phyloP scores from a whole-genome alignment of 2,888 invertebrate genomes.

The Eurytoma californica region DNA sequence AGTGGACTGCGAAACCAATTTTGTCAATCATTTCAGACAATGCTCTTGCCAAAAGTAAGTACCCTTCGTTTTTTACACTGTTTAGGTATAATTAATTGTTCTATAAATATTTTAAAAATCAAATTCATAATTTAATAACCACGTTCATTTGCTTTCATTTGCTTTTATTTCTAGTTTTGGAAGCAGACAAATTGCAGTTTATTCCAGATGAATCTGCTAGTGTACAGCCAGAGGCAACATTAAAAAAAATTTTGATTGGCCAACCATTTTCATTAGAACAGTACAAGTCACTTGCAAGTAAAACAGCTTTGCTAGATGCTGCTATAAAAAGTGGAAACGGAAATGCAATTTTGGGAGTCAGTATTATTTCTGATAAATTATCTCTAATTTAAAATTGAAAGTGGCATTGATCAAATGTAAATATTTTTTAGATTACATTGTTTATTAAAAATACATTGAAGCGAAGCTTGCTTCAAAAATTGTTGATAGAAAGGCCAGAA shows the following conservation, averaged over 20 bases:
- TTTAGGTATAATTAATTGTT: not conserved
- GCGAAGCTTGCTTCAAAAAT: slow-evolving; percentile 81
- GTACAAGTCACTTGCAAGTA: slow-evolving; percentile 79
- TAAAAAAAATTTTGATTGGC: slow-evolving; percentile 77
- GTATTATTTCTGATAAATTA: slow-evolving; percentile 59
- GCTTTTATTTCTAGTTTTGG: slow-evolving; percentile 73
- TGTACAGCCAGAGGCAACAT: slow-evolving; percentile 74
- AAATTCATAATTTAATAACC: too few species aligned
- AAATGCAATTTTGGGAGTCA: slow-evolving; percentile 83
- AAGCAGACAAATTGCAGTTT: slow-evolving; percentile 71
- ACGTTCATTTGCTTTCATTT: slow-evolving; percentile 25
- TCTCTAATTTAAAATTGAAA: slow-evolving; percentile 11
- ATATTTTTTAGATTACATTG: slow-evolving; percentile 79
- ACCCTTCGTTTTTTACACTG: not conserved
- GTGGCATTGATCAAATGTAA: slow-evolving; percentile 8
- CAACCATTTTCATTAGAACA: slow-evolving; percentile 76
- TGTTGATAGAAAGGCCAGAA: slow-evolving; percentile 82
- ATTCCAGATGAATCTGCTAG: slow-evolving; percentile 64
- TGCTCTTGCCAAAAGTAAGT: slow-evolving; percentile 70
- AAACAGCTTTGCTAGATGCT: slow-evolving; percentile 83
- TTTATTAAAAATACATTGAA: slow-evolving; percentile 86
- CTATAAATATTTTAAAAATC: slow-evolving; percentile 1
- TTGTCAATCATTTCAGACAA: slow-evolving; percentile 74
- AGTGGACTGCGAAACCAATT: slow-evolving; percentile 70
- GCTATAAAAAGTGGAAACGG: slow-evolving; percentile 85